phyloP scores from a whole-genome alignment of 1,140 invertebrate species.

The Rhizoglyphus robini region DNA sequence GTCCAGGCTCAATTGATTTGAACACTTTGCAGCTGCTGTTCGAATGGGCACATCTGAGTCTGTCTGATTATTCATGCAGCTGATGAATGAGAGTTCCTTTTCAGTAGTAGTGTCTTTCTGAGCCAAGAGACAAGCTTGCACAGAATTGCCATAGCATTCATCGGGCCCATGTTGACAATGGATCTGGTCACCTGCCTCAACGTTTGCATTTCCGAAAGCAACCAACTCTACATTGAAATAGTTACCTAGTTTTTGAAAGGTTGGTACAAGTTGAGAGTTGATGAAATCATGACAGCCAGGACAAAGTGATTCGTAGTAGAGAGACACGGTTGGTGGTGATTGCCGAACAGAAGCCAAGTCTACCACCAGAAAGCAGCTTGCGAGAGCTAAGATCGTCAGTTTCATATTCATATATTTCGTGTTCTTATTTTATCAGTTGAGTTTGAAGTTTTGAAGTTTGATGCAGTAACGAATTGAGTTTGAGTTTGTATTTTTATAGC shows the following conservation, averaged over 20 bases:
- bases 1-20: neutral
- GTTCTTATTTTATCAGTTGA: too few relatives aligned
- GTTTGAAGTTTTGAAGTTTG: too few relatives aligned
- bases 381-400: too few relatives aligned
- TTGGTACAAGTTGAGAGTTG: neutral
- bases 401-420: too few relatives aligned
- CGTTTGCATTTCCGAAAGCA: too few relatives aligned
- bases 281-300: neutral
- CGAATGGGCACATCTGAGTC: neutral
- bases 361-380: too few relatives aligned
- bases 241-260: too few relatives aligned
- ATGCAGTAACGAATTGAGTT: too few relatives aligned
- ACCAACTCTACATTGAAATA: too few relatives aligned
- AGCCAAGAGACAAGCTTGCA: neutral
- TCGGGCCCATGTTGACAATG: neutral
- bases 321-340: neutral
- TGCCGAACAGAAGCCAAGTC: too few relatives aligned
- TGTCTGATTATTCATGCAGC: neutral
- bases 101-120: neutral
- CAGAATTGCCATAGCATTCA: neutral
- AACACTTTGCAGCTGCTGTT: neutral
- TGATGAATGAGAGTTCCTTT: neutral
- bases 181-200: neutral
- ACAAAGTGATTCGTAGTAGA: neutral
- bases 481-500: too few relatives aligned